These are phyloP conservation scores for Tethea ocularis DNA, from an alignment of 2,888 invertebrate genomes.

Conservation along the genomic window DNA sequence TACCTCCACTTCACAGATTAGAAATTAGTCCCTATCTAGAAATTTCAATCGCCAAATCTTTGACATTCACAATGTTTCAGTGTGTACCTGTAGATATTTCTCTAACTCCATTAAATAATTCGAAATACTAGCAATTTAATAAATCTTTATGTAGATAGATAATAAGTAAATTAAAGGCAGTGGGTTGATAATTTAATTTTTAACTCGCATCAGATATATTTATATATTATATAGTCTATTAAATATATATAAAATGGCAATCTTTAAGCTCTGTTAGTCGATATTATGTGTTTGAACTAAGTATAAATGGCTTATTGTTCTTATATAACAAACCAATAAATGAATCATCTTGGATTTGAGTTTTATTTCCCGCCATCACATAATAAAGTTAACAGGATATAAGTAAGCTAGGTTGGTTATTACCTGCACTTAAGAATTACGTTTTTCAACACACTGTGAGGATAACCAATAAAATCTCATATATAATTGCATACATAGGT, in stretches of 20 bases:
- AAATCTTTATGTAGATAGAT: slow-evolving; percentile 31
- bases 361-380: slow-evolving; percentile 55
- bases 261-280: slow-evolving; percentile 68
- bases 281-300: slow-evolving; percentile 66
- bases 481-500: no score
- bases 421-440: no score
- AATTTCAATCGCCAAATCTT: slow-evolving; percentile 45
- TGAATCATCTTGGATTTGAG: slow-evolving; percentile 69
- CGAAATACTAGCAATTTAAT: slow-evolving; percentile 4
- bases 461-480: no score
- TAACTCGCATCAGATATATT: slow-evolving; percentile 75
- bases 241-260: slow-evolving; percentile 49
- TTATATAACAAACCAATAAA: slow-evolving; percentile 76
- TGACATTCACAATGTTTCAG: slow-evolving; percentile 39
- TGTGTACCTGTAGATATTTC: slow-evolving; percentile 46
- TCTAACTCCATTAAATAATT: slow-evolving; percentile 35
- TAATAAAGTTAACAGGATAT: no score
- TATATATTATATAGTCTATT: slow-evolving; percentile 23
- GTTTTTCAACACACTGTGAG: no score
- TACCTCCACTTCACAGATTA: slow-evolving; percentile 10
- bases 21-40: slow-evolving; percentile 14
- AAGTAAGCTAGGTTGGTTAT: no score
- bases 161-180: slow-evolving; percentile 34
- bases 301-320: slow-evolving; percentile 77
- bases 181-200: slow-evolving; percentile 45